Conservation (phyloP, 2,888 invertebrate genomes). For the Copidosoma aretas region DNA sequence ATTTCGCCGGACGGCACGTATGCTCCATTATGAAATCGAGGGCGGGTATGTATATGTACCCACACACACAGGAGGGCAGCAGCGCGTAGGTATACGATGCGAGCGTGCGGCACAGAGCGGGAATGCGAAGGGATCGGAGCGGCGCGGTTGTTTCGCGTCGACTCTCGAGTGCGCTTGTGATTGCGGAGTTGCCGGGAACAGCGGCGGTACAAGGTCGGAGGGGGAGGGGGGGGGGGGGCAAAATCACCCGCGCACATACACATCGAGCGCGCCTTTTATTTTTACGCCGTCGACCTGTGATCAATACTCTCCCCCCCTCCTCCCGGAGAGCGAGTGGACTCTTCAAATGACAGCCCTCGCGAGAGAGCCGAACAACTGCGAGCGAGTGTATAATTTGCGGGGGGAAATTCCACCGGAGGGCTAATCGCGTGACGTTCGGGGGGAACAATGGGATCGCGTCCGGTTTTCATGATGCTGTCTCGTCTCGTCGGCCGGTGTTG, state of each 20-base stretch:
- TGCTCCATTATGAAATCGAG: constrained; percentile 25
- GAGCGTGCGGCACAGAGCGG: too few relatives aligned
- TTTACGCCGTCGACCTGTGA: constrained; percentile 8
- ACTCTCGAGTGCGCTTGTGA: constrained; percentile 25
- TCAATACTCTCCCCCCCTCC: constrained; percentile 10
- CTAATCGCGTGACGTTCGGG: too few relatives aligned
- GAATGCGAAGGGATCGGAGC: constrained; percentile 10
- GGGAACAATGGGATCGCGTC: too few relatives aligned
- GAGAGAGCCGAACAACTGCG: not conserved
- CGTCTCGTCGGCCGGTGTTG: too few relatives aligned
- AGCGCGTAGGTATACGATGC: too few relatives aligned
- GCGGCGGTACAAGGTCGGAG: constrained; percentile 1
- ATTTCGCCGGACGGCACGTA: constrained; percentile 20
- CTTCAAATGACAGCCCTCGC: constrained; percentile 23
- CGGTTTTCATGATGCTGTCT: too few relatives aligned
- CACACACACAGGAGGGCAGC: too few relatives aligned
- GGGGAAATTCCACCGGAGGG: too few relatives aligned
- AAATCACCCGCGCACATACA: too few relatives aligned
- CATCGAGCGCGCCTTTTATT: constrained; percentile 9
- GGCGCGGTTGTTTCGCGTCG: constrained; percentile 21
- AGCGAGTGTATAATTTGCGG: not conserved
- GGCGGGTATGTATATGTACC: too few relatives aligned
- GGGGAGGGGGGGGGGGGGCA: not conserved
- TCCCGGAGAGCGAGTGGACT: constrained; percentile 3
- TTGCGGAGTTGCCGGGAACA: not conserved